Evolutionary conservation across 1,140 invertebrate genomes (phyloP).

Genomic region (Mya arenaria): DNA sequence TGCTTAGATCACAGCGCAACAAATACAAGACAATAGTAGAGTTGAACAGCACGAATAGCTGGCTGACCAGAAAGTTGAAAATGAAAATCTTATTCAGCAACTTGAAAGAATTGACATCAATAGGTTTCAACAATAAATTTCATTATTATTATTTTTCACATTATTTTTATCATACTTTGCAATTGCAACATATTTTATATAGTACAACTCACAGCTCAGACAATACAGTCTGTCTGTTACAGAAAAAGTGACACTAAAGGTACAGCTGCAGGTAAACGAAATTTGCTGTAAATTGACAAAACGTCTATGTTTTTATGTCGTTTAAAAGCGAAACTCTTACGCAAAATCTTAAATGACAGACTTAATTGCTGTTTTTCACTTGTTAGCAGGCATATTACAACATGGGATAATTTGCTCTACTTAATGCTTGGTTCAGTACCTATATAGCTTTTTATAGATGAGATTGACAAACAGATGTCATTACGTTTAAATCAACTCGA

Average conservation of each 20-base stretch:
- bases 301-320: conserved; percentile 60
- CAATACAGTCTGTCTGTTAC: conserved; percentile 39
- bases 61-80: too few species aligned
- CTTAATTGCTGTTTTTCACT: conserved; percentile 46
- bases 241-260: background rate
- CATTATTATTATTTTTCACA: conserved; percentile 28
- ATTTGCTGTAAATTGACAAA: conserved; percentile 44
- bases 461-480: conserved; percentile 83
- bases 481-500: conserved; percentile 28
- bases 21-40: too few species aligned
- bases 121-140: background rate
- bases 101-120: background rate
- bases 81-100: too few species aligned
- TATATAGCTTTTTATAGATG: conserved; percentile 36
- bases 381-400: conserved; percentile 62
- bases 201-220: conserved; percentile 35
- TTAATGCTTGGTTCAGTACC: conserved; percentile 38
- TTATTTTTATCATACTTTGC: background rate
- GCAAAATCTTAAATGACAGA: conserved; percentile 49
- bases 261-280: conserved; percentile 5
- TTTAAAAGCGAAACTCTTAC: conserved; percentile 40
- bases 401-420: conserved; percentile 56
- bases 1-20: too few species aligned
- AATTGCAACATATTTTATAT: conserved; percentile 19
- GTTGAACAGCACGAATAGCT: too few species aligned